Percentiles rank a stretch among this genome's conserved stretches.
Evolutionary conservation across 1,140 invertebrate genomes (phyloP).

Genomic region (Drosophila obscura): DNA sequence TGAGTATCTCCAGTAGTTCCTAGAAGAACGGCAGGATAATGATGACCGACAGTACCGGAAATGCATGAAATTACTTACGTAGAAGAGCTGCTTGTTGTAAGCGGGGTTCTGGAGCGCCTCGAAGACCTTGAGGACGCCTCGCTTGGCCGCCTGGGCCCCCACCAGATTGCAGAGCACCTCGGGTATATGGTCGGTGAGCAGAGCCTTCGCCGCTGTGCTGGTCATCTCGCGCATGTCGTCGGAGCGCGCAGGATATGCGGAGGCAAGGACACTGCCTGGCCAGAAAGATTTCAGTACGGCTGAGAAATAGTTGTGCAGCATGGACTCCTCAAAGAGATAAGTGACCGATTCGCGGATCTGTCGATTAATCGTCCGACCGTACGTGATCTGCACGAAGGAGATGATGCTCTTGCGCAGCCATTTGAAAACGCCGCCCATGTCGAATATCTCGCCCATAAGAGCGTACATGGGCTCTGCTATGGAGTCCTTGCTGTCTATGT

Average conservation of each 20-base stretch:
- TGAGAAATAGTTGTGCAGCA: constrained; percentile 94
- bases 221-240: constrained; percentile 89
- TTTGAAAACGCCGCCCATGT: constrained; percentile 93
- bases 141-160: constrained; percentile 92
- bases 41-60: neutral
- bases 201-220: constrained; percentile 77
- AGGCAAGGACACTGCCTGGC: constrained; percentile 90
- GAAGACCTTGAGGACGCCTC: constrained; percentile 94
- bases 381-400: constrained; percentile 95
- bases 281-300: constrained; percentile 94
- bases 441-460: constrained; percentile 94
- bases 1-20: constrained; percentile 90
- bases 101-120: constrained; percentile 93
- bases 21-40: constrained; percentile 76
- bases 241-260: constrained; percentile 85
- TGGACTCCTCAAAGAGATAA: constrained; percentile 94
- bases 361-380: constrained; percentile 95
- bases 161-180: constrained; percentile 93
- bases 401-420: constrained; percentile 94
- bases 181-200: constrained; percentile 89
- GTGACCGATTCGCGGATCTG: constrained; percentile 94
- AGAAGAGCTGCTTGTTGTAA: constrained; percentile 96
- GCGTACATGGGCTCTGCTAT: constrained; percentile 95
- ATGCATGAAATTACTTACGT: constrained; percentile 87
- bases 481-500: constrained; percentile 89